Percentiles rank a stretch among this genome's conserved stretches.
phyloP scores from a whole-genome alignment of 2,888 invertebrate genomes.

The Tiphia femorata region DNA sequence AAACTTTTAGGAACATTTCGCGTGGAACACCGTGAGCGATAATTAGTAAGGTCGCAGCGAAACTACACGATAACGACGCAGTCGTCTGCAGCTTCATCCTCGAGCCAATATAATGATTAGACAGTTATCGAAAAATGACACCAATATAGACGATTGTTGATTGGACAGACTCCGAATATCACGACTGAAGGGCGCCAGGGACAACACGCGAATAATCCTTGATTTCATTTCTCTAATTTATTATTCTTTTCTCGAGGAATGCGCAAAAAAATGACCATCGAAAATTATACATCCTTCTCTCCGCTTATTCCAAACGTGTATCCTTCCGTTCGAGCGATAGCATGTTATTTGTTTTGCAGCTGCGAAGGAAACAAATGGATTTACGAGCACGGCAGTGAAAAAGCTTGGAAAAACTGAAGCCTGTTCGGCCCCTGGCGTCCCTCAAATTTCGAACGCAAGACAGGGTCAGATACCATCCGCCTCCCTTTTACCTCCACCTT shows the following conservation, averaged over 20 bases:
- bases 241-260: not conserved
- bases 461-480: slow-evolving; percentile 34
- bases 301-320: not conserved
- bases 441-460: slow-evolving; percentile 58
- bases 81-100: slow-evolving; percentile 56
- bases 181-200: slow-evolving; percentile 58
- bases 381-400: too few species aligned
- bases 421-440: slow-evolving; percentile 44
- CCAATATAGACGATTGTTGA: slow-evolving; percentile 66
- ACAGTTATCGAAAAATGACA: slow-evolving; percentile 68
- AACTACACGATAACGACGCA: slow-evolving; percentile 58
- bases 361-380: too few species aligned
- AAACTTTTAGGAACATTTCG: slow-evolving; percentile 67
- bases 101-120: slow-evolving; percentile 63
- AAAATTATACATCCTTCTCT: not conserved
- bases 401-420: too few species aligned
- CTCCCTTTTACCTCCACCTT: not conserved
- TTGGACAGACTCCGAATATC: slow-evolving; percentile 63
- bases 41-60: slow-evolving; percentile 53
- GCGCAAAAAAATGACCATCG: too few species aligned
- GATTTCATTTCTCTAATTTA: not conserved
- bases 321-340: too few species aligned
- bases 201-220: too few species aligned
- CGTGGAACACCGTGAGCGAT: slow-evolving; percentile 60
- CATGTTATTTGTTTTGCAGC: too few species aligned